Evolutionary conservation across 2,888 invertebrate genomes (phyloP).

Genomic region (Thereva unica): DNA sequence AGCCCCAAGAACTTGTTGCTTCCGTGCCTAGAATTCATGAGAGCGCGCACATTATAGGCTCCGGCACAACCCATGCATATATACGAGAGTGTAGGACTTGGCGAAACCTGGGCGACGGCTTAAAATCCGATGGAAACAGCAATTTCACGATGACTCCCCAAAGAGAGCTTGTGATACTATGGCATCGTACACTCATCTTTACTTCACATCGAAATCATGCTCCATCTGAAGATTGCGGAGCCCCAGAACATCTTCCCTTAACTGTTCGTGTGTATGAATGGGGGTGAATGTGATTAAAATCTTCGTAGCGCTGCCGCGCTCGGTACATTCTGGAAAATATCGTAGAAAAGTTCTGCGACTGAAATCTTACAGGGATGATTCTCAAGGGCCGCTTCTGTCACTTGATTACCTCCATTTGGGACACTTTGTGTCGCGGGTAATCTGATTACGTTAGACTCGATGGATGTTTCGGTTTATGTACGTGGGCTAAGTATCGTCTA

Average conservation of each 20-base stretch:
- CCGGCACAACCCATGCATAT: neutral
- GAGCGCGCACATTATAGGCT: conserved; percentile 13
- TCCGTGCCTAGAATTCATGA: conserved; percentile 20
- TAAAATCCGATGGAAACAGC: conserved; percentile 7
- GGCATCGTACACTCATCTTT: too few species aligned
- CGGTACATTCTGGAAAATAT: conserved; percentile 1
- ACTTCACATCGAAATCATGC: too few species aligned
- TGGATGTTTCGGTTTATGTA: conserved; percentile 22
- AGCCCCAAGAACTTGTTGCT: conserved; percentile 11
- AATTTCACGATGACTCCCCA: neutral
- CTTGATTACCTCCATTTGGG: conserved; percentile 29
- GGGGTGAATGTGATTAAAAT: conserved; percentile 21
- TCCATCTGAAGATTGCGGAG: too few species aligned
- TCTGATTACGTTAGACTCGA: conserved; percentile 24
- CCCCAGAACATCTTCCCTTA: too few species aligned
- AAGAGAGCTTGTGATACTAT: too few species aligned
- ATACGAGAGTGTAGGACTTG: neutral
- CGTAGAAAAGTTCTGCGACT: conserved; percentile 8
- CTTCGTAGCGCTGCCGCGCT: neutral
- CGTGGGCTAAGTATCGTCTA: neutral
- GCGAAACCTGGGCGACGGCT: conserved; percentile 5
- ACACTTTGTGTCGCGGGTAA: conserved; percentile 28
- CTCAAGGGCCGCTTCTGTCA: conserved; percentile 24
- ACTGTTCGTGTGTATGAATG: too few species aligned
- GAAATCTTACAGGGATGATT: conserved; percentile 6